Base-by-base conservation (phyloP, 2,888 invertebrate genomes). In the Caenorhabditis angaria region DNA sequence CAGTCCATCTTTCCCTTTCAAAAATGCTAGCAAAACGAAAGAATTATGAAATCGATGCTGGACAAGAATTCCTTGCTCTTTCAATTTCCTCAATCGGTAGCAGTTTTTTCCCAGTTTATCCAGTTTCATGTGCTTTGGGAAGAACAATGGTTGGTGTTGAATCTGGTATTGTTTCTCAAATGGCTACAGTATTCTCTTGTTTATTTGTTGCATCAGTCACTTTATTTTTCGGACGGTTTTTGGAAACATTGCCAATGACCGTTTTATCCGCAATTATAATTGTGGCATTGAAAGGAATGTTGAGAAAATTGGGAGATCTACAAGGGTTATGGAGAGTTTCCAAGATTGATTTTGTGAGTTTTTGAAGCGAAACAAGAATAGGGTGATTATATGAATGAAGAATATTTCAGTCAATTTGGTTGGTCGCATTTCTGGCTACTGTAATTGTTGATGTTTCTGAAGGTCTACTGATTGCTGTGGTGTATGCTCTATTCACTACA, bases 121-220 rank as follows among this genome's bases (percentile, higher is more conserved):
- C 89, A 12, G 86, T 88, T 14, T 88, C 89, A n/a, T 89, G 88
- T 24, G 90, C 90, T 2, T 84, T 90, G 63, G 90, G 90, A 20
- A 83, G 90, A 65, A 90, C 90, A 65, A 83, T 90, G 47, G 93
- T 95, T 61, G 94, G 94, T 86, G 92, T 93, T 82, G 91, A 92
- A 79, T 93, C 94, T 0, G 95, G 95, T 18, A 93, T 94, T 41
- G 93, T 92, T 85, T 94, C 94, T 0, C 94, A 94, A n/a, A 29
- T 69, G 54, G 93, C 94, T 0, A 92, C 93, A 0, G 85, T 94
- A 20, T 91, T 95, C 55, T 94, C 94, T 5, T 93, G 93, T 73
- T 63, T 88, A 0, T 89, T 95, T 28, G 89, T 96, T 22, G 89
- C 94, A 2, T 89, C 92, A 80, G 93, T 95, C 60, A 89, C 95